Conservation (phyloP, 2,797 vertebrate species). For the Setipinna tenuifilis region DNA sequence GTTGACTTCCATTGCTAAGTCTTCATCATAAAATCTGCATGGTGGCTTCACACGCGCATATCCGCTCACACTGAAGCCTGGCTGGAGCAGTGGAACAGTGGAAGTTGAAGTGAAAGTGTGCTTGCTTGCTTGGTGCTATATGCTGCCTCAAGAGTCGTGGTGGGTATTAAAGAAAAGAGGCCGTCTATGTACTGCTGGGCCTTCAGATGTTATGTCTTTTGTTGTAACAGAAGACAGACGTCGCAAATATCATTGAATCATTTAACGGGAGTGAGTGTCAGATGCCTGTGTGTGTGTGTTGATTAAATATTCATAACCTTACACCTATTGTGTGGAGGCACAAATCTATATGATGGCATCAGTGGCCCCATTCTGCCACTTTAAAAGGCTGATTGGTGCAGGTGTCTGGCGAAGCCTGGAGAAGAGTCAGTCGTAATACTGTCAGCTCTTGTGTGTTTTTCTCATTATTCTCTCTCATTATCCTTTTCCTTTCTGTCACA, state of each 20-base stretch:
- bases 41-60: background rate
- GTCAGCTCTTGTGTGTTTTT: slow-evolving; percentile 11
- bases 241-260: slow-evolving; percentile 6
- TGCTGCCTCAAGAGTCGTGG: too few species aligned
- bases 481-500: background rate
- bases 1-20: background rate
- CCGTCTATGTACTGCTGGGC: too few species aligned
- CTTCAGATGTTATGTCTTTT: background rate
- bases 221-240: slow-evolving; percentile 12
- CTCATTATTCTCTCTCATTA: slow-evolving; percentile 10
- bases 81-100: too few species aligned
- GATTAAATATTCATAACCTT: background rate
- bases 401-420: background rate
- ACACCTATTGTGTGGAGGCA: background rate
- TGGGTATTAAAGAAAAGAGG: too few species aligned
- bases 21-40: background rate
- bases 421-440: too few species aligned
- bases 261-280: background rate
- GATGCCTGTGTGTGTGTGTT: background rate
- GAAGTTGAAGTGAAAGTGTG: background rate
- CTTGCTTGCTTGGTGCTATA: background rate
- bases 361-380: too few species aligned
- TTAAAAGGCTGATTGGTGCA: background rate
- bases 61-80: background rate
- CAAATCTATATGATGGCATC: background rate